phyloP scores from a whole-genome alignment of 2,113 vertebrate genomes.

The Hippopotamus amphibius region DNA sequence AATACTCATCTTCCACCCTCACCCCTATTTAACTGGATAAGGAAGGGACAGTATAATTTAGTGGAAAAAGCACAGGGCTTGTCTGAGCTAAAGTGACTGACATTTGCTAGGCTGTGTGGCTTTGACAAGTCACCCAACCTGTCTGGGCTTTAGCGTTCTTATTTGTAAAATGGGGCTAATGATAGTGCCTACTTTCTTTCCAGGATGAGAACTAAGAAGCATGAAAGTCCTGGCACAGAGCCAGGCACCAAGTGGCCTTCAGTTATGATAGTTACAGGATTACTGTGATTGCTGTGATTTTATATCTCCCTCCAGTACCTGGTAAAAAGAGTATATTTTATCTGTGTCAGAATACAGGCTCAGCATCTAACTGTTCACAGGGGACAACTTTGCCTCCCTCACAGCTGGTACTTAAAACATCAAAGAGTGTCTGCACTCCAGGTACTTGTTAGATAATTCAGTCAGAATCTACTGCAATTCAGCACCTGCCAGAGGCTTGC shows the following conservation, averaged over 20 bases:
- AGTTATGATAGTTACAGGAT: neutral
- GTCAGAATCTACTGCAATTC: neutral
- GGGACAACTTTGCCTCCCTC: constrained; percentile 45
- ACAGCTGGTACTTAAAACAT: constrained; percentile 54
- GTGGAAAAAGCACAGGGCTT: neutral
- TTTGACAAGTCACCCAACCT: neutral
- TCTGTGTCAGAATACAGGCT: constrained; percentile 3
- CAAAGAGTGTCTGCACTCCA: constrained; percentile 52
- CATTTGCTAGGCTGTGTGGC: neutral
- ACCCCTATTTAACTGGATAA: neutral
- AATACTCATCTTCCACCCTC: neutral
- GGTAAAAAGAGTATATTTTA: constrained; percentile 19
- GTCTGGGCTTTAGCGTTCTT: neutral
- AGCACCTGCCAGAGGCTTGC: constrained; percentile 45
- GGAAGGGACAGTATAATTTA: neutral
- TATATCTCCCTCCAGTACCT: neutral
- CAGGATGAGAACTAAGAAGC: neutral
- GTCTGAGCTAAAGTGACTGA: neutral
- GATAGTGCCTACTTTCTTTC: neutral
- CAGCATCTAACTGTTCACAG: constrained; percentile 45
- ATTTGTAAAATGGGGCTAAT: neutral
- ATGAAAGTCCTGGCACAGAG: neutral
- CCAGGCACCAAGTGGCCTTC: neutral
- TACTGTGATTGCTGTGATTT: neutral
- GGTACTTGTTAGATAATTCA: constrained; percentile 57